Evolutionary conservation across 2,797 vertebrate species (phyloP), one percentile per base, ranked within the genome.

Genomic region (Furcifer pardalis): DNA sequence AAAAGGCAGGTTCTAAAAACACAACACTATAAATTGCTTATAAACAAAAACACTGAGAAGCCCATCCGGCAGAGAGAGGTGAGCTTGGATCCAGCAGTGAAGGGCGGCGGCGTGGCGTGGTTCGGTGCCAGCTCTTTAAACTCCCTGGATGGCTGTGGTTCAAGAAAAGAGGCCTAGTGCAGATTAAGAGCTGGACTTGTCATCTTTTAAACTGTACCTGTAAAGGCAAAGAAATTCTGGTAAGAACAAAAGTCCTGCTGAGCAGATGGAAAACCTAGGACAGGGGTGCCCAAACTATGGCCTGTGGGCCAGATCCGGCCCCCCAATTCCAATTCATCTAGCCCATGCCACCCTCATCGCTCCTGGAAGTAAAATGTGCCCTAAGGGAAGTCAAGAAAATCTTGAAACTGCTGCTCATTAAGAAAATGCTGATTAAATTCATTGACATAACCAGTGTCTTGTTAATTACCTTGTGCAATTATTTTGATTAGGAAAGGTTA

Each of bases 181-280:
- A 46, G 63, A 77, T 87, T 94, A 95, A 68, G 92, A 88, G 82
- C 86, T 87, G 60, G 89, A 81, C 66, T 89, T 93, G 84, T 96
- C 94, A n/a, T 97, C 97, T 88, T 88, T 95, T 86, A 98, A 93
- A 86, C 96, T 95, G 86, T 97, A 97, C 97, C 98, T 98, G 91
- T 27, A 83, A n/a, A 82, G 72, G 91, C 60, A 92, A 74, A 37
- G 44, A 78, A 62, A 74, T 44, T 27, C 82, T 40, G 77, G 75
- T 75, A 5, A 12, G 49, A 56, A 9, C 23, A 42, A 9, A 42
- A 42, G 4, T 2, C 37, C 37, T 42, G 37, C 37, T n/a, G 52
- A 25, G 13, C 2, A 60, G 17, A 35, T 40, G 37, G 42, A 35
- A 42, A 40, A 9, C 37, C 9, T 42, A 12, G 68, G 8, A 37